Conservation (phyloP, 2,797 vertebrate genomes). For the Lateolabrax maculatus region DNA sequence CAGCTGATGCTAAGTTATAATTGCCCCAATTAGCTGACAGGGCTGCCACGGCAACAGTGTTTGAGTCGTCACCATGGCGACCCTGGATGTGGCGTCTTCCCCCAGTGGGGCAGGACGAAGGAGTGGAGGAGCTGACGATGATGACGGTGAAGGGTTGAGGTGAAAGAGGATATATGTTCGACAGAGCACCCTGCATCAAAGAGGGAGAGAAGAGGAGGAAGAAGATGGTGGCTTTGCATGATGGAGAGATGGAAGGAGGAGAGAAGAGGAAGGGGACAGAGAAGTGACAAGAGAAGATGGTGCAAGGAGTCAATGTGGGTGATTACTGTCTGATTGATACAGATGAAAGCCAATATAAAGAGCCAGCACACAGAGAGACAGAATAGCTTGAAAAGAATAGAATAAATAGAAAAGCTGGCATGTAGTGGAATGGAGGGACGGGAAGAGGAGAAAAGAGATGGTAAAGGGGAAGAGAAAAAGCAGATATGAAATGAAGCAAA, state of each 20-base stretch:
- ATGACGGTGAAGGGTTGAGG: conserved; percentile 28
- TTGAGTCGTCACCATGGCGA: conserved; percentile 76
- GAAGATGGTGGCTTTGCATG: conserved; percentile 9
- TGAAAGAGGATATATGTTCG: conserved; percentile 5
- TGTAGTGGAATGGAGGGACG: conserved; percentile 17
- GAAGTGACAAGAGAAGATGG: conserved; percentile 5
- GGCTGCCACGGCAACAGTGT: conserved; percentile 74
- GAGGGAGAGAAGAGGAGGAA: conserved; percentile 19
- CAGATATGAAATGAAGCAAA: conserved; percentile 10
- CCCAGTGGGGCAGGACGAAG: background rate
- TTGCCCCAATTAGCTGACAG: conserved; percentile 83
- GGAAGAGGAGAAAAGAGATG: conserved; percentile 2
- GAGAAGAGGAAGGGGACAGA: conserved; percentile 11
- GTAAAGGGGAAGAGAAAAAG: conserved; percentile 27
- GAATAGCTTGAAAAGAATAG: background rate
- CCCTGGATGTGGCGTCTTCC: conserved; percentile 39
- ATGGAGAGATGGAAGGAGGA: background rate
- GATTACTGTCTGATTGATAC: conserved; percentile 48
- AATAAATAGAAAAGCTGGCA: background rate
- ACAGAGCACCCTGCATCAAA: background rate
- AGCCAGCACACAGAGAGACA: conserved; percentile 3
- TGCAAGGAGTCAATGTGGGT: conserved; percentile 12
- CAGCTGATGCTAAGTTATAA: conserved; percentile 78
- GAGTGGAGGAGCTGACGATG: conserved; percentile 34
- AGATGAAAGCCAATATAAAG: conserved; percentile 37